Evolutionary conservation across 2,888 invertebrate genomes (phyloP), one percentile per base, ranked within the genome.

Genomic region (Sarcophaga rosellei): DNA sequence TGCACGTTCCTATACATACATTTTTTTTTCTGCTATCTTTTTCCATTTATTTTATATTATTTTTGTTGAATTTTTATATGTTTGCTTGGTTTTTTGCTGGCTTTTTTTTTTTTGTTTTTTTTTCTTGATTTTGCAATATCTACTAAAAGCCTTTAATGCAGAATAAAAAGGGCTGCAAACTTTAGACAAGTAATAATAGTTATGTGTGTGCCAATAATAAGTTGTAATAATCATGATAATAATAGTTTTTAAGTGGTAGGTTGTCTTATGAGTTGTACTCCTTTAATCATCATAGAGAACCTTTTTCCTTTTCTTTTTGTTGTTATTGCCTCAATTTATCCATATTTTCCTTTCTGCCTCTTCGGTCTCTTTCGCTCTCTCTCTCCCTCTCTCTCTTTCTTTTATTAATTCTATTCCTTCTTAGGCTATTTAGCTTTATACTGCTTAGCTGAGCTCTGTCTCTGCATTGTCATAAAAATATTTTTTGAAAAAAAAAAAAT

Each of bases 201-300:
- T 86, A 87, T 88, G 84, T 87, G 84, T 87, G 83, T 87, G 81
- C 86, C 86, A 88, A 87, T 88, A 88, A 88, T 88, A 88, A 87
- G 87, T 88, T 88, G 86, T 87, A 88, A 88, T 88, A 88, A 88
- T 88, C 88, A 87, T 84, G 88, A 88, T 88, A 88, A 88, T 86
- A 78, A 83, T 83, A 78, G 83, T 84, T 84, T 86, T 86, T 86
- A 86, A 86, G 86, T 86, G 83, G 86, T 84, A 78, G 86, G 86
- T 84, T 81, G 86, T 77, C 69, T 79, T 75, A 79, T 72, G 80
- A 75, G 47, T 69, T 66, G 21, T 72, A 72, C 76, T 45, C 65
- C 73, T 83, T 86, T 77, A 65, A 77, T 68, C 69, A 25, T 23
- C 45, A 21, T 44, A 65, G 70, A 11, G 66, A 21, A 8, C 1